Evolutionary conservation across 2,113 vertebrate species (phyloP).

Genomic region (Anguilla rostrata): DNA sequence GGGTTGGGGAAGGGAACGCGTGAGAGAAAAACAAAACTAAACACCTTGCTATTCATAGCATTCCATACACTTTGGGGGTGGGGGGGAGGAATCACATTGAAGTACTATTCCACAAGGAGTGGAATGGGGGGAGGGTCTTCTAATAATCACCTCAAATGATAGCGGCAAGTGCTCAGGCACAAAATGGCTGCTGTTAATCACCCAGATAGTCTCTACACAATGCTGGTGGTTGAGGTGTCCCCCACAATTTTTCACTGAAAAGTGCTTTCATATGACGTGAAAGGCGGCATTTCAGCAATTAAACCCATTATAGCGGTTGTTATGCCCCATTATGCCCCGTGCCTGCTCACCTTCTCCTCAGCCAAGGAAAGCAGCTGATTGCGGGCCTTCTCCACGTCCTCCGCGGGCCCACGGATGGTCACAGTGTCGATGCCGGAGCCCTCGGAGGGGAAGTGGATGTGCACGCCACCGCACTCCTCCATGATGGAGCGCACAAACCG

Average conservation of each 20-base stretch:
- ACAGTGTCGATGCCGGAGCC: conserved; percentile 95
- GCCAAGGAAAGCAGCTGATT: conserved; percentile 93
- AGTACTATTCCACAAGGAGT: no score
- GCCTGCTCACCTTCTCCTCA: conserved; percentile 88
- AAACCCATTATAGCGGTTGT: no score
- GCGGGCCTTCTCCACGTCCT: conserved; percentile 94
- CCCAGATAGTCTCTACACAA: not conserved
- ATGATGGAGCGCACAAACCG: conserved; percentile 97
- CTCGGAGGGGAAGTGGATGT: conserved; percentile 96
- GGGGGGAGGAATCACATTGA: no score
- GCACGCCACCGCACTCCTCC: conserved; percentile 97
- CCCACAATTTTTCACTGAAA: no score
- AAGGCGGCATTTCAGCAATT: no score
- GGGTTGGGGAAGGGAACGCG: no score
- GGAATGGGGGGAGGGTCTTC: no score
- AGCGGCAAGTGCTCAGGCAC: no score
- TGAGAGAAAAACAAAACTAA: not conserved
- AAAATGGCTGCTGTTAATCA: not conserved
- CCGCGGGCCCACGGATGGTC: conserved; percentile 89
- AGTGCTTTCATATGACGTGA: no score
- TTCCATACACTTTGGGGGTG: no score
- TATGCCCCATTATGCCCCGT: not conserved
- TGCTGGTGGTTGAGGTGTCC: not conserved
- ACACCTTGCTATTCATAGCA: not conserved
- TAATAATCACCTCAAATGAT: no score